Evolutionary conservation across 1,140 invertebrate species (phyloP), one percentile per base, ranked within the genome.

Genomic region (Monomorium pharaonis): DNA sequence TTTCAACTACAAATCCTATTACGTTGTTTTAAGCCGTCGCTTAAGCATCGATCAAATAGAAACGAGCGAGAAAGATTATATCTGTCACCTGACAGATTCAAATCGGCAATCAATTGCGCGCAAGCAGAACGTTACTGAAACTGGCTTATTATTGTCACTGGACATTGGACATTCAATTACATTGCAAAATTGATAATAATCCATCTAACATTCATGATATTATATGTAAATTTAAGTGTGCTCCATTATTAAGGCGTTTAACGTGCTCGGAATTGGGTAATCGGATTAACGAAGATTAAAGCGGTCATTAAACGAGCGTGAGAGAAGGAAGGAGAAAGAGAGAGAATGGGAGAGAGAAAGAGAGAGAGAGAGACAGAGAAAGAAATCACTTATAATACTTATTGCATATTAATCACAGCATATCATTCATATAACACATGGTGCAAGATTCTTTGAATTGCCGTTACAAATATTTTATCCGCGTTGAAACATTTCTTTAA

Each of bases 1-100:
- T 37, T 6, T 7, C 33, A 37, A 3, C 4, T 37, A 37, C 37
- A 37, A 37, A 37, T 37, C 7, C 37, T 37, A 2, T 37, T 7
- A 37, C 7, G 37, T 37, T 37, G 7, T 58, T 24, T 24, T 58
- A 58, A 6, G 10, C 12, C 10, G 3, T 58, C 9, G 21, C 21
- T 12, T 58, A 24, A 58, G 86, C 84, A 91, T 91, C 86, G 88
- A 84, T 90, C 89, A 91, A 89, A 91, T 62, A 87, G 83, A 80
- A 81, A 33, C 42, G 81, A 77, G 78, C 47, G 33, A 63, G 89
- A 58, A 6, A 58, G 56, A 62, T 33, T 62, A 33, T 44, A 12
- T 85, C 84, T 51, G 49, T 87, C 51, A 58, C 62, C 33, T 24
- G 37, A 75, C 51, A 62, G 60, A 75, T 65, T 74, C 78, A 60